These are phyloP conservation scores for Hyppa rectilinea DNA, from an alignment of 2,888 invertebrate genomes.

Conservation along the genomic window DNA sequence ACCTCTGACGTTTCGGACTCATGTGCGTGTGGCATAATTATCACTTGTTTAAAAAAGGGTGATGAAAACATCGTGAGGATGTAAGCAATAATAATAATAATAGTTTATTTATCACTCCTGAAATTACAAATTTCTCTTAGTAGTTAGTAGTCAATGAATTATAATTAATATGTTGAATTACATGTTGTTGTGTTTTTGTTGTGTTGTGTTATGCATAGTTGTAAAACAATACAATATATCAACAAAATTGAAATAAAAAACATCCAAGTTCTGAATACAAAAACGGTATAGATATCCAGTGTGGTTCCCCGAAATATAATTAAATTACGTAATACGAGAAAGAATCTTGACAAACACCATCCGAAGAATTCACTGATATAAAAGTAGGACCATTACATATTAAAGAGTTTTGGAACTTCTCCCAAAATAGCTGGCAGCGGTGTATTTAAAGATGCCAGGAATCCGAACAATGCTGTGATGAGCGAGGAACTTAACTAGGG, in stretches of 20 bases:
- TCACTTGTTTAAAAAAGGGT: too few species aligned
- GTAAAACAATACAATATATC: too few species aligned
- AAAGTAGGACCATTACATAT: constrained; percentile 32
- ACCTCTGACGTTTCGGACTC: too few species aligned
- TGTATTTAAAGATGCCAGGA: constrained; percentile 77
- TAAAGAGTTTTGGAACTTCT: constrained; percentile 68
- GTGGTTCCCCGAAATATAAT: neutral
- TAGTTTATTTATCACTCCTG: too few species aligned
- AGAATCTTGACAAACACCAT: constrained; percentile 9
- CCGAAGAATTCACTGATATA: constrained; percentile 1
- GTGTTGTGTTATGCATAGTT: too few species aligned
- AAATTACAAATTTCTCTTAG: too few species aligned
- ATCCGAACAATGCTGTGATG: constrained; percentile 76
- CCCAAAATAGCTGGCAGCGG: constrained; percentile 64
- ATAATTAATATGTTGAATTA: too few species aligned
- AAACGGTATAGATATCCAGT: neutral
- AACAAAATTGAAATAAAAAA: neutral
- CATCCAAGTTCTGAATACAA: neutral
- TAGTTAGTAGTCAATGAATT: too few species aligned
- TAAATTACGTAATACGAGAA: neutral
- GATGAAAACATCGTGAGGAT: too few species aligned
- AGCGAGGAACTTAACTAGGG: constrained; percentile 33
- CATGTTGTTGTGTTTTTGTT: too few species aligned
- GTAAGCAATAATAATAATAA: too few species aligned
- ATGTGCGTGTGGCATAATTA: too few species aligned